phyloP scores from a whole-genome alignment of 2,888 invertebrate genomes.

The Lordiphosa andalusiaca region DNA sequence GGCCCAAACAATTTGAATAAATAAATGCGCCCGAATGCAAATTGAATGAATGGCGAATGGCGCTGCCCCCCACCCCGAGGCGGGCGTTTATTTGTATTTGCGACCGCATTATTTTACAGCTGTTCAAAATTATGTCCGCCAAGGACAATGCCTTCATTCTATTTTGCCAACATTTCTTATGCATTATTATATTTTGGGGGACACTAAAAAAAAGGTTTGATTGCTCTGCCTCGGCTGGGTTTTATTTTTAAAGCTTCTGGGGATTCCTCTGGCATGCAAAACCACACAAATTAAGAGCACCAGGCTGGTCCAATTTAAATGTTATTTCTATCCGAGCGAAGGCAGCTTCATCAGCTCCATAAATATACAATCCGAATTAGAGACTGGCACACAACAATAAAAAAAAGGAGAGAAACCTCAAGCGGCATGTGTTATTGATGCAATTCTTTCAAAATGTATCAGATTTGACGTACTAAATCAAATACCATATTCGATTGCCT shows the following conservation, averaged over 20 bases:
- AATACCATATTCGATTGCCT: conserved; percentile 33
- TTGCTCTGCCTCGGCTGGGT: background rate
- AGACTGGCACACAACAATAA: conserved; percentile 19
- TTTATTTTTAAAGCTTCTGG: conserved; percentile 29
- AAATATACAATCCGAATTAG: conserved; percentile 17
- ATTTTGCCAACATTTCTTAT: conserved; percentile 42
- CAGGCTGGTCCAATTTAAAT: conserved; percentile 12
- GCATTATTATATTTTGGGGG: conserved; percentile 35
- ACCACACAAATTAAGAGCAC: conserved; percentile 15
- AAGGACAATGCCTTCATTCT: conserved; percentile 48
- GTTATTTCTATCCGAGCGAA: background rate
- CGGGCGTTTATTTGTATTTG: conserved; percentile 66
- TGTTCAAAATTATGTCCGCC: conserved; percentile 57
- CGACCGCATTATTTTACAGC: conserved; percentile 76
- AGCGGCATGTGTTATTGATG: conserved; percentile 59
- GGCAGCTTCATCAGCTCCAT: conserved; percentile 24
- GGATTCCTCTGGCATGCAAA: conserved; percentile 17
- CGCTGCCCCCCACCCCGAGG: no score
- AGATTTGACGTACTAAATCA: conserved; percentile 41
- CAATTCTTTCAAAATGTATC: conserved; percentile 43
- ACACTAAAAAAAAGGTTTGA: conserved; percentile 9
- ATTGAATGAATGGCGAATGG: conserved; percentile 73
- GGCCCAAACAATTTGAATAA: conserved; percentile 69
- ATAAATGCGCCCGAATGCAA: conserved; percentile 71
- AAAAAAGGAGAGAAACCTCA: conserved; percentile 20